phyloP scores from a whole-genome alignment of 2,888 invertebrate species.

The Acanthosoma haemorrhoidale region DNA sequence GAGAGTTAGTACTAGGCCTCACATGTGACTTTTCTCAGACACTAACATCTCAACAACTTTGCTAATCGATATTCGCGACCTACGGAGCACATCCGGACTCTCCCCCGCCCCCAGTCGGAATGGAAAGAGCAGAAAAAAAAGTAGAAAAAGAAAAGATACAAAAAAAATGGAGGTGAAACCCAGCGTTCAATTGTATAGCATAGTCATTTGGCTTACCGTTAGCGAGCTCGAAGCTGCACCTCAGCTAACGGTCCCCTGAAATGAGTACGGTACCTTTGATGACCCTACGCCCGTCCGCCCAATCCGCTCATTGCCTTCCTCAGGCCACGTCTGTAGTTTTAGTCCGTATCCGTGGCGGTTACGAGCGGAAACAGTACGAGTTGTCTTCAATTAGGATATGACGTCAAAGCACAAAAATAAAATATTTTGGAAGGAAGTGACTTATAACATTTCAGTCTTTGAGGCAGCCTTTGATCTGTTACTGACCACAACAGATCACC shows the following conservation, averaged over 20 bases:
- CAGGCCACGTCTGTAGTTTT: not conserved
- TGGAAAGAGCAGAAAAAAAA: too few species aligned
- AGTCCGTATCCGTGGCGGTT: too few species aligned
- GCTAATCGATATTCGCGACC: not conserved
- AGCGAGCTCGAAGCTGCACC: not conserved
- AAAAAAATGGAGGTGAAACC: not conserved
- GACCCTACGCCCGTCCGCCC: not conserved
- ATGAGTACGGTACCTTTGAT: not conserved
- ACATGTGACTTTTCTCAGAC: too few species aligned
- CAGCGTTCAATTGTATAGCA: not conserved
- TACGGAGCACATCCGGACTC: not conserved
- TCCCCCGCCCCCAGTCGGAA: not conserved
- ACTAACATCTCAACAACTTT: not conserved
- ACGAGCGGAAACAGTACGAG: too few species aligned
- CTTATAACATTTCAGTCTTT: too few species aligned
- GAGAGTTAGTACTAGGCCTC: too few species aligned
- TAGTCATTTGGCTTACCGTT: slow-evolving; percentile 1
- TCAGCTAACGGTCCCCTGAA: not conserved
- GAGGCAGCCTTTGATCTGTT: too few species aligned
- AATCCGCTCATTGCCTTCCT: not conserved
- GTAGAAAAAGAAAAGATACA: not conserved
- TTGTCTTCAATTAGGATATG: too few species aligned
- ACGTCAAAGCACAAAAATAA: too few species aligned
- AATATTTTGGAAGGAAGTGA: too few species aligned
- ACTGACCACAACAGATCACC: too few species aligned